Evolutionary conservation across 2,113 vertebrate species (phyloP), one percentile per base, ranked within the genome.

Genomic region (Orthonyx spaldingii): DNA sequence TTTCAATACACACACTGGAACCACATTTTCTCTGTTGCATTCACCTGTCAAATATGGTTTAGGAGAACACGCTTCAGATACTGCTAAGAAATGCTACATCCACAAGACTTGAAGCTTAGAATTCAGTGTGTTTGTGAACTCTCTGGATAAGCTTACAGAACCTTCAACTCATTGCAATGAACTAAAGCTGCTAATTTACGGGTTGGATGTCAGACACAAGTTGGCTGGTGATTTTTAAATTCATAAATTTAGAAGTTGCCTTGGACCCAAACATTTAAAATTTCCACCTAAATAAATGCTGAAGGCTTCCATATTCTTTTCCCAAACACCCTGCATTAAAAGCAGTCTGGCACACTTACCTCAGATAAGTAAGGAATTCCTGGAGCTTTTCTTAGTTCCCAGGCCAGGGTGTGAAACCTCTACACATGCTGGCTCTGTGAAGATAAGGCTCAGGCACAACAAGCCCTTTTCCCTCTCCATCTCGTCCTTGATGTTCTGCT

Each of bases 11-110:
- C 72, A 64, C 56, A 11, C 80, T 87, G 74, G 37, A 92, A 92
- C 60, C 61, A 56, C 50, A 90, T 95, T 92, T 88, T 92, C 85
- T 87, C 60, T 74, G 3, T 37, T 82, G 92, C 76, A 60, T 92
- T 90, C 93, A 87, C 90, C 80, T 96, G 96, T 94, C 96, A 95
- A 68, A 68, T 47, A 42, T 22, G 53, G 88, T 95, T 96, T 94
- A 49, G 78, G 82, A 79, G 71, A 96, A 90, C 92, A 88, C 0
- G 8, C 92, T 90, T 96, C 93, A 95, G 76, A 68, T 66, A 49
- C 75, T 18, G 89, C 86, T 74, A 55, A 86, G 90, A 88, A 89
- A 86, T 70, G 71, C 83, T 53, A 30, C 59, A 86, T 59, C 33
- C 83, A 71, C 41, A 26, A 53, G 49, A 16, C 56, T n/a, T 6